Base-by-base conservation (phyloP, 1,140 invertebrate genomes). In the Panagrolaimus sp. region DNA sequence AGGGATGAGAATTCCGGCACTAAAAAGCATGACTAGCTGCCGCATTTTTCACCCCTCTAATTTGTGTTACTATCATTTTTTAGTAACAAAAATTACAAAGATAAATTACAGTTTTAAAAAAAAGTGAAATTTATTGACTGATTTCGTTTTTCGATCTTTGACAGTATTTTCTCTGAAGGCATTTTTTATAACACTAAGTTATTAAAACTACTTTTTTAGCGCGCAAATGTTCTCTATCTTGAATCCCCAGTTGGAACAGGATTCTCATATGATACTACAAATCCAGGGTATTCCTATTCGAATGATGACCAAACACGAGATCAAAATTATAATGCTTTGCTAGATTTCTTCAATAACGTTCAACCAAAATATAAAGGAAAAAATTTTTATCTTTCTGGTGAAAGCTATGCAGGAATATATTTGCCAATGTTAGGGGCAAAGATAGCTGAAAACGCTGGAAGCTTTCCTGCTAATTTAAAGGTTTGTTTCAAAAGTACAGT, bases 211-310 rank as follows among this genome's bases (percentile, higher is more conserved):
- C 23, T 27, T 38, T 71, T 71, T 67, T 9, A 71, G 70, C 14
- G 23, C 31, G 75, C 76, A 1, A 77, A 77, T 38, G 72, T 77
- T 5, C 46, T 77, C 1, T 74, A 62, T 31, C 43, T 77, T 20
- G 75, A 77, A 66, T 78, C 75, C 27, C 75, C 75, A 11, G 75
- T 78, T 47, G 75, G 75, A n/a, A 73, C 75, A n/a, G 75, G 75
- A 1, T 77, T 75, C 31, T 78, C 75, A 9, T 77, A 77, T 57
- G 72, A 74, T 65, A 74, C 63, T 0, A 63, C 4, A 1, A 72
- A 72, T 45, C 31, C 71, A 5, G 44, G 16, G 13, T 38, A 38
- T 38, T 63, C 47, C 13, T 1, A 68, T 23, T 68, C 72, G 43
- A 57, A 74, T 43, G 72, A 74, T 43, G 63, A 74, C 48, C 66